These are phyloP conservation scores for Manduca sexta DNA, from an alignment of 1,140 invertebrate genomes.

Conservation along the genomic window DNA sequence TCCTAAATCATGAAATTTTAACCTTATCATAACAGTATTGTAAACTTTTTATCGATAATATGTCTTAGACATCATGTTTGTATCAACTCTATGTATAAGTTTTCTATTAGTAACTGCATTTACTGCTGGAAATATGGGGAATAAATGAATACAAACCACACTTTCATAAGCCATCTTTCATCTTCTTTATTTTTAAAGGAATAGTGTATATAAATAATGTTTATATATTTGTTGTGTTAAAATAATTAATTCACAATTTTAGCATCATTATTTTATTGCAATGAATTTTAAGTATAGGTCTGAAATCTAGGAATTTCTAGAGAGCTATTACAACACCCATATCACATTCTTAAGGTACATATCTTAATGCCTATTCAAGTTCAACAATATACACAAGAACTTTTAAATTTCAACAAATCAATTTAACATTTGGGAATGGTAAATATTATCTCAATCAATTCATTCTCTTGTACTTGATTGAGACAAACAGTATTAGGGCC, in stretches of 20 bases:
- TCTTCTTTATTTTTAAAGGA: too few species aligned
- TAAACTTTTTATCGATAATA: too few species aligned
- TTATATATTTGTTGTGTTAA: neutral
- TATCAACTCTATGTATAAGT: too few species aligned
- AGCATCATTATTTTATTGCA: slow-evolving; percentile 30
- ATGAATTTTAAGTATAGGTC: slow-evolving; percentile 37
- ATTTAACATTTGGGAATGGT: slow-evolving; percentile 50
- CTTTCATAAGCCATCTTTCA: too few species aligned
- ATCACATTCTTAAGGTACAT: slow-evolving; percentile 65
- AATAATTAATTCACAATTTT: neutral
- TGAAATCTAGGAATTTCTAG: slow-evolving; percentile 52
- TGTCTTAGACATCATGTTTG: too few species aligned
- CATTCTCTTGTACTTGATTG: neutral
- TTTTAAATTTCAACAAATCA: slow-evolving; percentile 52
- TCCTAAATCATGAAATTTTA: too few species aligned
- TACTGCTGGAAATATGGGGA: too few species aligned
- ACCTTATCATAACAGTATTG: too few species aligned
- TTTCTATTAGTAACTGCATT: too few species aligned
- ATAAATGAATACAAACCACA: neutral
- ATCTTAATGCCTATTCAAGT: slow-evolving; percentile 31
- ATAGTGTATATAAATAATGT: neutral
- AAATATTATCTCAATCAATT: slow-evolving; percentile 21
- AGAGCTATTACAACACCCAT: slow-evolving; percentile 69
- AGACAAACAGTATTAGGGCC: too few species aligned
- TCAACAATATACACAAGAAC: slow-evolving; percentile 59